A percentile compares a stretch with the other conserved stretches of the same genome.
These are phyloP conservation scores for Drosophila pruinosa DNA, from an alignment of 1,140 invertebrate genomes.

Conservation along the genomic window DNA sequence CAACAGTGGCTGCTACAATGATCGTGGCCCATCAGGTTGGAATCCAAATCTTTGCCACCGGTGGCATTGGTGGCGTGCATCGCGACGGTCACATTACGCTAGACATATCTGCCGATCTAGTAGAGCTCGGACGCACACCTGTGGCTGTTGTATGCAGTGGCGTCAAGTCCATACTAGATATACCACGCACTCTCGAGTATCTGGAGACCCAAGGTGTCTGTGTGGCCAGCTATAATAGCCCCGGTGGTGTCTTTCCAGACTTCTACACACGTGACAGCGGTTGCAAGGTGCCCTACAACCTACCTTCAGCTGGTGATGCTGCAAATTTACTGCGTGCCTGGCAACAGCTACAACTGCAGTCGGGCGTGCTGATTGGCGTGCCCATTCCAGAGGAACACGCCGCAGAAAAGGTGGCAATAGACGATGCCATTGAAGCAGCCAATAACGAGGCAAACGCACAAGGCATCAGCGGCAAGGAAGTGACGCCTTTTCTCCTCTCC, in stretches of 20 bases:
- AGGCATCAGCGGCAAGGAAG: slow-evolving; percentile 91
- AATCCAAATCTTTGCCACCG: slow-evolving; percentile 97
- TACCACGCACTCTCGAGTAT: slow-evolving; percentile 96
- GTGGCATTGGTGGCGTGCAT: slow-evolving; percentile 96
- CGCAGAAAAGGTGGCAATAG: slow-evolving; percentile 83
- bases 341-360: slow-evolving; percentile 86
- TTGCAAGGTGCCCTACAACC: slow-evolving; percentile 87
- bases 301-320: slow-evolving; percentile 86
- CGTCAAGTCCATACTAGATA: slow-evolving; percentile 98
- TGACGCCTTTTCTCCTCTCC: slow-evolving; percentile 95
- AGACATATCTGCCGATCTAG: slow-evolving; percentile 97
- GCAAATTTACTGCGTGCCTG: slow-evolving; percentile 87
- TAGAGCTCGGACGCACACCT: slow-evolving; percentile 93
- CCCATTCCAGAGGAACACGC: slow-evolving; percentile 91
- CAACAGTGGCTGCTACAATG: slow-evolving; percentile 98
- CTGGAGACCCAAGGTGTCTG: slow-evolving; percentile 98
- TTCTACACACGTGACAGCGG: slow-evolving; percentile 93
- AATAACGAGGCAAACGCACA: slow-evolving; percentile 86
- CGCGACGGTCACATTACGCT: slow-evolving; percentile 91
- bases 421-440: slow-evolving; percentile 89
- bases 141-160: slow-evolving; percentile 97
- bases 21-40: slow-evolving; percentile 90
- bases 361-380: slow-evolving; percentile 95
- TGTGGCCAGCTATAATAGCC: slow-evolving; percentile 87
- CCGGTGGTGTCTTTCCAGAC: slow-evolving; percentile 89